Percentiles rank a stretch among this genome's conserved stretches.
These are phyloP conservation scores for Pipa parva DNA, from an alignment of 2,113 vertebrate species.

Conservation along the genomic window DNA sequence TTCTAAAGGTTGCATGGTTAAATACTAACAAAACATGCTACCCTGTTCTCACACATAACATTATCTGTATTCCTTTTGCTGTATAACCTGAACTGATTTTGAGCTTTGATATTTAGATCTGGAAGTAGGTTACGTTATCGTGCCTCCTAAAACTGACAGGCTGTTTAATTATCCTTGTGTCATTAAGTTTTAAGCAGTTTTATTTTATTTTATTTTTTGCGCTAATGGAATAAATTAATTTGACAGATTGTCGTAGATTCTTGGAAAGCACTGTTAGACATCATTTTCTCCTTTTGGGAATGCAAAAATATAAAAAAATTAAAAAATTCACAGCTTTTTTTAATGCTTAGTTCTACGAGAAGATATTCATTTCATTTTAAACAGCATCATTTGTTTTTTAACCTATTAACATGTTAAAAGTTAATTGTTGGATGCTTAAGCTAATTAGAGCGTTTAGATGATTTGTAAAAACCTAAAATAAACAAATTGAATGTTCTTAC, in stretches of 20 bases:
- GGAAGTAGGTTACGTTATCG: constrained; percentile 24
- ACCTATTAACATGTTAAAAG: constrained; percentile 38
- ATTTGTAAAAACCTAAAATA: constrained; percentile 19
- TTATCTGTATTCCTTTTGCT: background rate
- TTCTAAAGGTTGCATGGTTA: too few relatives aligned
- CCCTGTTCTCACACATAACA: too few relatives aligned
- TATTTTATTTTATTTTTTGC: too few relatives aligned
- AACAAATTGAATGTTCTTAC: constrained; percentile 29
- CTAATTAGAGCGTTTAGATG: constrained; percentile 28
- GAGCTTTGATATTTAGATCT: constrained; percentile 18
- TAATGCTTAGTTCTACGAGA: constrained; percentile 8
- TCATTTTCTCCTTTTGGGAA: constrained; percentile 30
- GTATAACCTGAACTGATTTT: constrained; percentile 8
- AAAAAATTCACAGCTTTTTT: constrained; percentile 20
- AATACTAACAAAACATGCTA: too few relatives aligned
- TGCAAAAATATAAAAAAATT: constrained; percentile 15
- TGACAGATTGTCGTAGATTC: constrained; percentile 42
- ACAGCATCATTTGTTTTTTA: constrained; percentile 28
- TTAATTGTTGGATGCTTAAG: constrained; percentile 32
- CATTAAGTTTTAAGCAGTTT: constrained; percentile 42
- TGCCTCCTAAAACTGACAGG: constrained; percentile 34
- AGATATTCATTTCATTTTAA: constrained; percentile 19
- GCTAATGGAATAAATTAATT: constrained; percentile 41
- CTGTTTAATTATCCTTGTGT: constrained; percentile 41
- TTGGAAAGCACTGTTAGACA: constrained; percentile 32